Conservation (phyloP, 23 tunicate species). For the Trididemnum nubilum region DNA sequence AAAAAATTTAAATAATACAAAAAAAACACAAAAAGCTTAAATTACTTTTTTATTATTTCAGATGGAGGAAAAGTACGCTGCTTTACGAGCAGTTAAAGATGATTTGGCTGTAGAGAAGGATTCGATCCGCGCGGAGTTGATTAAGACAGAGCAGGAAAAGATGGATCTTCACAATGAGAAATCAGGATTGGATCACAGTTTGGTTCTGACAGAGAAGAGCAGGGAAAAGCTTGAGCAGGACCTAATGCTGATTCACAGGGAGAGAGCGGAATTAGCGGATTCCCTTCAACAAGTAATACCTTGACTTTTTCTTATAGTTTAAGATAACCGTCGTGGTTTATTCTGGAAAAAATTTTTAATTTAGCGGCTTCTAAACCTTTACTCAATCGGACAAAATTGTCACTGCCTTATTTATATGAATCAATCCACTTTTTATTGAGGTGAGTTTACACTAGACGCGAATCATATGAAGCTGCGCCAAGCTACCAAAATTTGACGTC, state of each 20-base stretch:
- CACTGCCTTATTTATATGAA: too few species aligned
- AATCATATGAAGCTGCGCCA: too few species aligned
- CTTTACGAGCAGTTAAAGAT: conserved; percentile 74
- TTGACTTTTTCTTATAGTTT: too few species aligned
- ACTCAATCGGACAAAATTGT: background rate
- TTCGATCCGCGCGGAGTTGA: conserved; percentile 91
- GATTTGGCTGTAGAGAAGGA: conserved; percentile 93
- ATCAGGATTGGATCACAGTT: conserved; percentile 82
- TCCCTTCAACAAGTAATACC: conserved; percentile 59
- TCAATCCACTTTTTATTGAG: too few species aligned
- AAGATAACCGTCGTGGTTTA: background rate
- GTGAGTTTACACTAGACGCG: too few species aligned
- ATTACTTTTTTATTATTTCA: too few species aligned
- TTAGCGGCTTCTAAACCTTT: too few species aligned
- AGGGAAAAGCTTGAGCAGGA: conserved; percentile 91
- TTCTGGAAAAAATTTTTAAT: background rate
- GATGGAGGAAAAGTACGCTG: conserved; percentile 93
- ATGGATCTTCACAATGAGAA: conserved; percentile 97
- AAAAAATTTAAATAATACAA: too few species aligned
- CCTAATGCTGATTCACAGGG: conserved; percentile 69
- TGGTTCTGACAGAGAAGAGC: conserved; percentile 81
- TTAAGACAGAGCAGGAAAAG: conserved; percentile 97
- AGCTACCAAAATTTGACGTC: too few species aligned
- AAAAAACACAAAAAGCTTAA: too few species aligned
- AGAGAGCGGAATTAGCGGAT: conserved; percentile 76